Percentiles rank a stretch among this genome's conserved stretches.
These are phyloP conservation scores for Grapholita molesta DNA, from an alignment of 1,140 invertebrate species.

Conservation along the genomic window DNA sequence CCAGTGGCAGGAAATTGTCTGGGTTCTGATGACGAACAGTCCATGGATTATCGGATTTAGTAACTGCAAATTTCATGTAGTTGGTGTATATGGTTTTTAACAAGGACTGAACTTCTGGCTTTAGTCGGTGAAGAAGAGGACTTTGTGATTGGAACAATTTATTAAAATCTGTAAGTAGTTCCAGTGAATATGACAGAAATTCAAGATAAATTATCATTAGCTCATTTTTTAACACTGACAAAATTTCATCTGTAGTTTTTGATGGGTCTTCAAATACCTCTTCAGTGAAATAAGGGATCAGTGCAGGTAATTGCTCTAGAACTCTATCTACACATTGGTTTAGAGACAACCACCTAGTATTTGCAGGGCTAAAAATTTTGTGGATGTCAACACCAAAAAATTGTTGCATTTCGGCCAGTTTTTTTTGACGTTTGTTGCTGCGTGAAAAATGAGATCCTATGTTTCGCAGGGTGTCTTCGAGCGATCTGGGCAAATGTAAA, in stretches of 20 bases:
- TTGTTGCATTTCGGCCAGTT: constrained; percentile 52
- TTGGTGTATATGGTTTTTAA: neutral
- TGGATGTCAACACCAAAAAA: constrained; percentile 47
- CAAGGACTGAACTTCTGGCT: constrained; percentile 30
- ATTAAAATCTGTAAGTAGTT: constrained; percentile 44
- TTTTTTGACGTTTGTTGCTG: constrained; percentile 39
- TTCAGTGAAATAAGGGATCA: constrained; percentile 48
- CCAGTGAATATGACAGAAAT: constrained; percentile 44
- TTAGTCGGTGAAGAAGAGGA: constrained; percentile 39
- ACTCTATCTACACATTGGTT: constrained; percentile 50
- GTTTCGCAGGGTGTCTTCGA: constrained; percentile 27
- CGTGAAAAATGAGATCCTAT: constrained; percentile 50
- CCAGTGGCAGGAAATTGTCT: neutral
- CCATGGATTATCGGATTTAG: neutral
- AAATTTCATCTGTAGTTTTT: constrained; percentile 46
- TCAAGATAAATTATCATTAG: constrained; percentile 43
- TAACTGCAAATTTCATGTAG: neutral
- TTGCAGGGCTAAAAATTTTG: constrained; percentile 47
- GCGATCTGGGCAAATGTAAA: constrained; percentile 19
- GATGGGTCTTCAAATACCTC: constrained; percentile 46
- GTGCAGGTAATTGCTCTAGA: constrained; percentile 46
- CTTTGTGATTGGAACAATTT: constrained; percentile 45
- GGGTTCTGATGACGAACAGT: neutral
- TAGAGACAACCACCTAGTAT: constrained; percentile 57
- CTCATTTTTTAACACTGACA: constrained; percentile 42